Evolutionary conservation across 2,888 invertebrate genomes (phyloP), one percentile per base, ranked within the genome.

Genomic region (Timandra comae): DNA sequence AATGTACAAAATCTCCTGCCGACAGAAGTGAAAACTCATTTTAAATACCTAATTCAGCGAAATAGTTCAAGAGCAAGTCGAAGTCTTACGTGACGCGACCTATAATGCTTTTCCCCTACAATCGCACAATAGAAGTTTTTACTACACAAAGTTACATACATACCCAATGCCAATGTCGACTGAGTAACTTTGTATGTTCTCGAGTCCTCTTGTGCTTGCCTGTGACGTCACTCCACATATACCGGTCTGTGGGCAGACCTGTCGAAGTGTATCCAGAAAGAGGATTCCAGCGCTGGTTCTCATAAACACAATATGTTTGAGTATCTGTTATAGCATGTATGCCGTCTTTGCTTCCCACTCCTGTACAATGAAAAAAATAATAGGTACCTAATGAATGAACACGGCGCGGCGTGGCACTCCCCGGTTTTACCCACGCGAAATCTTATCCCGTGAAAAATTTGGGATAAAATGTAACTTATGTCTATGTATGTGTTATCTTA

Each of bases 241-340:
- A 91, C 11, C 95, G 87, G 67, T 96, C 95, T 0, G 95, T 95
- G 12, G 96, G 95, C 30, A 96, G 80, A 9, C 95, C 93, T 46
- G 94, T 91, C 2, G 94, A 90, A 1, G 95, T 93, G 60, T 95
- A 97, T 3, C 96, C 96, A 41, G 93, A 92, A 2, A 97, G 87
- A 0, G 96, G 96, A 86, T 96, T 96, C 97, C 97, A 97, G 38
- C 96, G 87, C 75, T 97, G 97, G 69, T 97, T 97, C 81, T 97
- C 97, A 69, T 96, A 97, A 8, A 96, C 93, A 58, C 93, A 93
- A 66, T 94, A 94, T 50, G 91, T 93, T 71, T 95, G 93, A 7
- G 92, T 92, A 68, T 97, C 97, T 8, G 90, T 88, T 92, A 96
- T 95, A 3, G 91, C 66, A 69, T 94, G 70, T 30, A 85, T 71